A percentile compares a stretch with the other conserved stretches of the same genome.
Conservation (phyloP, 2,113 vertebrate species). For the Acrocephalus arundinaceus region DNA sequence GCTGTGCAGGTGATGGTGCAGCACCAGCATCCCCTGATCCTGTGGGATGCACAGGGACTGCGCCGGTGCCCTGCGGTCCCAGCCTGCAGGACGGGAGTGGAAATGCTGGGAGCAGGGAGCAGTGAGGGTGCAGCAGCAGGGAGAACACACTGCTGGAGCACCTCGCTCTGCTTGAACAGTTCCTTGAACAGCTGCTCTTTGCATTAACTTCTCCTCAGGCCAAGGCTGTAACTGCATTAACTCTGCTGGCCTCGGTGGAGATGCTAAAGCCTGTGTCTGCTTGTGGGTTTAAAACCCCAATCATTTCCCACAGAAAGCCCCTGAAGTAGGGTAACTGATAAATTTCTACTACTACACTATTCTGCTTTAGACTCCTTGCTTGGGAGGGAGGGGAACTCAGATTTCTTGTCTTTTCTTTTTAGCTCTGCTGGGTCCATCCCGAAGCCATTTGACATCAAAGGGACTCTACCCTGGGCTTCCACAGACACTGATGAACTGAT, state of each 20-base stretch:
- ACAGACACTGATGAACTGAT: not conserved
- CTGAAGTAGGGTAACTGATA: not conserved
- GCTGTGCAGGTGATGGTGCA: not conserved
- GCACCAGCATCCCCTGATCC: accelerated
- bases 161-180: accelerated
- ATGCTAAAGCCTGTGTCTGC: not conserved
- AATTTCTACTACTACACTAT: not conserved
- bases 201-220: not conserved
- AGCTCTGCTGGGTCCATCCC: not conserved
- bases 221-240: not conserved
- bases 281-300: not conserved
- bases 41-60: not conserved
- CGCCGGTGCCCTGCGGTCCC: accelerated
- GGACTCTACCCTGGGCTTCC: not conserved
- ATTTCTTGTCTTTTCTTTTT: not conserved
- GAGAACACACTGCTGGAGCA: not conserved
- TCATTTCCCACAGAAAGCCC: not conserved
- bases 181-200: not conserved
- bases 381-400: not conserved
- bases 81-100: not conserved
- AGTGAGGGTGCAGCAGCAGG: accelerated
- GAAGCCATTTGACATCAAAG: not conserved
- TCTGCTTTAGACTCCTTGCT: not conserved
- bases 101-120: not conserved
- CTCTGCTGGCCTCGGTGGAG: not conserved